Evolutionary conservation across 2,113 vertebrate genomes (phyloP), one percentile per base, ranked within the genome.

Genomic region (Hypomesus transpacificus): DNA sequence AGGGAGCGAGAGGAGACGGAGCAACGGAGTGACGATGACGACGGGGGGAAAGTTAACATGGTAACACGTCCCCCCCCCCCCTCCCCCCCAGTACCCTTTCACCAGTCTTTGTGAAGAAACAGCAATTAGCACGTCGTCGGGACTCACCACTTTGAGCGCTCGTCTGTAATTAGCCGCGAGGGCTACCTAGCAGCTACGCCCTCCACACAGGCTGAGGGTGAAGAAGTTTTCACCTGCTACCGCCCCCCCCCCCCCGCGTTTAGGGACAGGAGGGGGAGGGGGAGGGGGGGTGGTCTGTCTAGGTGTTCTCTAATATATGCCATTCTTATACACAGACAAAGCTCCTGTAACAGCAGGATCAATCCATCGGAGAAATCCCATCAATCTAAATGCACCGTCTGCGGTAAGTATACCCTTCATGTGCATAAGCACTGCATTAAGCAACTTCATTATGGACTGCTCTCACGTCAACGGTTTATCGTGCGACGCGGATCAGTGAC

Each of bases 101-200:
- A 14, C 52, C 57, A 50, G 63, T 26, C 54, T 66, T 75, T 71
- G 73, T 68, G 81, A 80, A 72, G 79, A 69, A 73, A 71, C 21
- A 34, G 73, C 75, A 80, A 83, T 83, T 83, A 83, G 76, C 81
- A 77, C 75, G 63, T 80, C 74, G 56, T 65, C 31, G 50, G 73
- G 68, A 66, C 62, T 65, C 59, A 46, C 39, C 39, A 46, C 56
- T 75, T 80, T 80, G 71, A 73, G 78, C 75, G 31, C 11, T 50
- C 31, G 18, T 20, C 73, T 80, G 77, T 83, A 78, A 80, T 83
- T 83, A 76, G 73, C 63, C 76, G 65, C 22, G 63, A 72, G 69
- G 34, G 20, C 66, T 68, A 51, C 69, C 66, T 65, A 64, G 56
- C 56, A 59, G 71, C 68, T 66, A 63, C n/a, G 61, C 21, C 69